Evolutionary conservation across 2,888 invertebrate species (phyloP).

Genomic region (Philaethria dido): DNA sequence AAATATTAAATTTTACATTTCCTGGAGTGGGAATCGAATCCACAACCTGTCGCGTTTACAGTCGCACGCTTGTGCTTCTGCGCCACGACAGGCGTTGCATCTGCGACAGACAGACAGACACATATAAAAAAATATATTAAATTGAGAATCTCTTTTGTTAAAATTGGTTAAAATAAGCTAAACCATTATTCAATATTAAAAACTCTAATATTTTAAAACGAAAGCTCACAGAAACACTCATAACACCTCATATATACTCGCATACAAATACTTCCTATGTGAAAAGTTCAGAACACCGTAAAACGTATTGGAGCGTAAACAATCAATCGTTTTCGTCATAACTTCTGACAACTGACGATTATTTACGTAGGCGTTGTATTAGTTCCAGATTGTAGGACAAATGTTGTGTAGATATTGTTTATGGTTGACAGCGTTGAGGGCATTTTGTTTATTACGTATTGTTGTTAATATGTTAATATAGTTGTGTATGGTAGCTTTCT

Average conservation of each 20-base stretch:
- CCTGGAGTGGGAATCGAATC: no score
- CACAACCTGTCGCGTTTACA: no score
- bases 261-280: neutral
- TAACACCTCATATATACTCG: neutral
- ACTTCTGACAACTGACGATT: slow-evolving; percentile 43
- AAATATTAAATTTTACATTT: no score
- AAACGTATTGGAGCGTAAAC: slow-evolving; percentile 27
- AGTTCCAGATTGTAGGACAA: slow-evolving; percentile 12
- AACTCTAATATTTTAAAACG: no score
- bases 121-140: no score
- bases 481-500: no score
- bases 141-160: no score
- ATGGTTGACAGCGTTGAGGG: neutral
- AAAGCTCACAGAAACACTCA: neutral
- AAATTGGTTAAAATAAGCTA: no score
- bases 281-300: slow-evolving; percentile 15
- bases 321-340: slow-evolving; percentile 44
- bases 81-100: no score
- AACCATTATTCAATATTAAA: no score
- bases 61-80: no score
- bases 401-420: slow-evolving; percentile 6
- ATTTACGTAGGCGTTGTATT: slow-evolving; percentile 32
- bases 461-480: neutral
- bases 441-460: neutral
- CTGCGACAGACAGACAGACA: no score